Percentiles rank a stretch among this genome's conserved stretches.
These are phyloP conservation scores for Kuschelorhynchus macadamiae DNA, from an alignment of 2,888 invertebrate genomes.

Conservation along the genomic window DNA sequence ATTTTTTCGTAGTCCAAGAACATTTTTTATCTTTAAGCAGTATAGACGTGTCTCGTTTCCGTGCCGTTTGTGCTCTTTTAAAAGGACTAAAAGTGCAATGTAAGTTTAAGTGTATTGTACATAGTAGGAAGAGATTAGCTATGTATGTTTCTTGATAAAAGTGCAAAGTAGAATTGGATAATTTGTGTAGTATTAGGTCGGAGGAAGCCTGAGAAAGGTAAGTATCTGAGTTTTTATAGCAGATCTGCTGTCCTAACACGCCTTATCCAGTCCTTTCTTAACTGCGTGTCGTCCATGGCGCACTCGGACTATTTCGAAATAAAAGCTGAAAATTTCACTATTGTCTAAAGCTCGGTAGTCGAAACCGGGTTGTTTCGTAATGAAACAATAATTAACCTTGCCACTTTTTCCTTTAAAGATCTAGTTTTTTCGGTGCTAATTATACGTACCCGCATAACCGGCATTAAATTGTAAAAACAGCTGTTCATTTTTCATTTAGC, in stretches of 20 bases:
- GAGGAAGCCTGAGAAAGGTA: constrained; percentile 47
- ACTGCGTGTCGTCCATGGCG: constrained; percentile 49
- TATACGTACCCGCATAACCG: constrained; percentile 39
- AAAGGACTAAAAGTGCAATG: constrained; percentile 55
- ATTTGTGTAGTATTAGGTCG: constrained; percentile 42
- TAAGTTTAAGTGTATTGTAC: constrained; percentile 57
- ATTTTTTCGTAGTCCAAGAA: constrained; percentile 25
- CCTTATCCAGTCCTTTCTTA: constrained; percentile 33
- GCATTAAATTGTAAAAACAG: constrained; percentile 39
- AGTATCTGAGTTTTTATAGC: constrained; percentile 34
- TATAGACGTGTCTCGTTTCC: constrained; percentile 38
- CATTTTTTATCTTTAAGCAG: constrained; percentile 37
- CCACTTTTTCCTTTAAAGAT: constrained; percentile 17
- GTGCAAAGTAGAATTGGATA: constrained; percentile 46
- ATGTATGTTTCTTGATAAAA: constrained; percentile 57
- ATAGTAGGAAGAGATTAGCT: constrained; percentile 58
- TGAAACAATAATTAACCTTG: constrained; percentile 20
- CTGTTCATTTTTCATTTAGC: constrained; percentile 32
- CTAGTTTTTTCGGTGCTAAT: constrained; percentile 13
- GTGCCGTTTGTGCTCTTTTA: constrained; percentile 48
- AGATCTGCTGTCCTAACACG: constrained; percentile 26
- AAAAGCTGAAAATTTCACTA: constrained; percentile 34
- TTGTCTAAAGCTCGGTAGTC: constrained; percentile 24
- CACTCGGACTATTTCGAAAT: constrained; percentile 43
- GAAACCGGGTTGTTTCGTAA: constrained; percentile 32